Evolutionary conservation across 1,140 invertebrate genomes (phyloP), one percentile per base, ranked within the genome.

Genomic region (Atta cephalotes): DNA sequence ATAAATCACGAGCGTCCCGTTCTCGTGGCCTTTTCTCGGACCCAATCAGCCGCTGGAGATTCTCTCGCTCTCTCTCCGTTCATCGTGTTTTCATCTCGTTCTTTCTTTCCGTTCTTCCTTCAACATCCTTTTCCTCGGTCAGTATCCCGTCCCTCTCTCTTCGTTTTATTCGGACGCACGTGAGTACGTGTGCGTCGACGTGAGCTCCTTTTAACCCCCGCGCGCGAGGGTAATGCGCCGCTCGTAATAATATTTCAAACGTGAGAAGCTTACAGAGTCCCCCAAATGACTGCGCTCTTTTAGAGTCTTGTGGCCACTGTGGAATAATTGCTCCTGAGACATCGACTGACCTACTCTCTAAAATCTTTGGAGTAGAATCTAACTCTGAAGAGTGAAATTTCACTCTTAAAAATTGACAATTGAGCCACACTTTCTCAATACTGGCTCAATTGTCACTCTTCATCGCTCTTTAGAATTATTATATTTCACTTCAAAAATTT

Each of bases 1-100:
- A 93, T 94, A 94, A 93, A 94, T 94, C 92, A 93, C 90, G 68
- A 51, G 58, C 76, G 85, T 76, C 79, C 77, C 86, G 91, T 91
- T 91, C 66, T 90, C 90, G 80, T 88, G 82, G 90, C 88, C 88
- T 93, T 92, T 92, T 94, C 94, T 92, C 88, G 82, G 78, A 92
- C 89, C 93, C 93, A 94, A 94, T 94, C 93, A 94, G 88, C 93
- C 89, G 85, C 86, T 74, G 71, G 66, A 25, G 66, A 28, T 14
- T 65, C 84, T 87, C 72, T 63, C 62, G 45, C 58, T 79, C 49
- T 80, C 49, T 78, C 87, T 85, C 71, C 58, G 77, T 87, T 72
- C 81, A n/a, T 72, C 53, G 49, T 81, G 77, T 85, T 68, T 71
- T 18, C 31, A 39, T 87, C 86, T 84, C 74, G 25, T 10, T 45